A percentile compares a stretch with the other conserved stretches of the same genome.
Evolutionary conservation across 2,888 invertebrate species (phyloP).

Genomic region (Sinelater perroti): DNA sequence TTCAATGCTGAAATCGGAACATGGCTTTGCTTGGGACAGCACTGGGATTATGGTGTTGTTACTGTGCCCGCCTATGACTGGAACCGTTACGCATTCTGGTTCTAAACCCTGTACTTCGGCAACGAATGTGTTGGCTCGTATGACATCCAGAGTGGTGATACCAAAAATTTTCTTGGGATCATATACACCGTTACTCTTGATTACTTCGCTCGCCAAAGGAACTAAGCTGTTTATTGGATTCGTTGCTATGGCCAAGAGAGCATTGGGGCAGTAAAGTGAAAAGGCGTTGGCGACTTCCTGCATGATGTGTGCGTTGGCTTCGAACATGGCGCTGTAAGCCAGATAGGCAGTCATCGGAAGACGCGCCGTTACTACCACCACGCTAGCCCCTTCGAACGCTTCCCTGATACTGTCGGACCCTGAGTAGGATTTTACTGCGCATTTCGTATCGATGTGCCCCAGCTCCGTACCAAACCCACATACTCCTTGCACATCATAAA

Average conservation of each 20-base stretch:
- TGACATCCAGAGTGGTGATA: constrained; percentile 75
- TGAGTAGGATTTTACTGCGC: constrained; percentile 55
- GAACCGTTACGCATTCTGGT: constrained; percentile 73
- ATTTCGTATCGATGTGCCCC: constrained; percentile 61
- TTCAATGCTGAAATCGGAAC: constrained; percentile 52
- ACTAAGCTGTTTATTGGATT: constrained; percentile 73
- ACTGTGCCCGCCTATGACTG: constrained; percentile 82
- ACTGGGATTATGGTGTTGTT: constrained; percentile 79
- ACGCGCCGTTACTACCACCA: constrained; percentile 54
- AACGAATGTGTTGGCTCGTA: constrained; percentile 79
- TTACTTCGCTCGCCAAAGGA: constrained; percentile 73
- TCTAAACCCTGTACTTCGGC: constrained; percentile 71
- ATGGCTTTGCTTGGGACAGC: constrained; percentile 73
- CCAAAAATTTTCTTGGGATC: constrained; percentile 76
- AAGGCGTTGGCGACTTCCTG: constrained; percentile 48
- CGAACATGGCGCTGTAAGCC: constrained; percentile 50
- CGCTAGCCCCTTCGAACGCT: constrained; percentile 52
- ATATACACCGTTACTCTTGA: constrained; percentile 69
- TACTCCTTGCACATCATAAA: constrained; percentile 64
- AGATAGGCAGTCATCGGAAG: constrained; percentile 42
- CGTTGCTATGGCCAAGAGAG: constrained; percentile 61
- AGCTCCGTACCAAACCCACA: constrained; percentile 59
- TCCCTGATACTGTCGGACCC: constrained; percentile 50
- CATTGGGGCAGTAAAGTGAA: constrained; percentile 52
- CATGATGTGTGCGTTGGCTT: constrained; percentile 52